Evolutionary conservation across 2,888 invertebrate species (phyloP).

Genomic region (Nomada fucata): DNA sequence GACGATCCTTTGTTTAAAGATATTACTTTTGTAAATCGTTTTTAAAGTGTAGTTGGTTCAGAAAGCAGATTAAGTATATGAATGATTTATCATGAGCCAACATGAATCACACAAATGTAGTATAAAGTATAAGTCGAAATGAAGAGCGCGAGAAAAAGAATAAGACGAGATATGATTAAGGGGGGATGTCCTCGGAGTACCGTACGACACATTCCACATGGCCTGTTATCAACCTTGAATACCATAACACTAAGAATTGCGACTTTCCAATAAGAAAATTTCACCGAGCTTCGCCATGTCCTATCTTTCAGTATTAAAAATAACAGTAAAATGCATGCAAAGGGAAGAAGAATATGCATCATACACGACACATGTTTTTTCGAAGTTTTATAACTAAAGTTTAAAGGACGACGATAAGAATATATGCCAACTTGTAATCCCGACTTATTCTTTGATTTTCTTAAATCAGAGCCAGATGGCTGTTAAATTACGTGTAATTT

Average conservation of each 20-base stretch:
- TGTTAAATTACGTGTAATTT: slow-evolving; percentile 26
- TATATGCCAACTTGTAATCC: slow-evolving; percentile 35
- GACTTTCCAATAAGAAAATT: slow-evolving; percentile 44
- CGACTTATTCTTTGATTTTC: slow-evolving; percentile 18
- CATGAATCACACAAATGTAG: slow-evolving; percentile 59
- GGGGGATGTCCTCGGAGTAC: slow-evolving; percentile 56
- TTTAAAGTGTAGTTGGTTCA: slow-evolving; percentile 12
- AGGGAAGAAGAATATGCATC: slow-evolving; percentile 48
- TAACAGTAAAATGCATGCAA: slow-evolving; percentile 59
- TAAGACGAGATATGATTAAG: slow-evolving; percentile 57
- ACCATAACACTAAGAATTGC: slow-evolving; percentile 45
- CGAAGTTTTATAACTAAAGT: slow-evolving; percentile 33
- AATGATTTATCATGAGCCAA: slow-evolving; percentile 46
- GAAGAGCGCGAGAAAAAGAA: slow-evolving; percentile 59
- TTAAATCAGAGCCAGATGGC: slow-evolving; percentile 32
- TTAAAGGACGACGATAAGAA: slow-evolving; percentile 34
- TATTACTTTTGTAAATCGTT: slow-evolving; percentile 31
- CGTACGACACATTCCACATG: slow-evolving; percentile 58
- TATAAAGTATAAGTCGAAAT: slow-evolving; percentile 61
- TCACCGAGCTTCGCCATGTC: slow-evolving; percentile 44
- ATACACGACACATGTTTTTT: slow-evolving; percentile 38
- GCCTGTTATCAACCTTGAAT: slow-evolving; percentile 56
- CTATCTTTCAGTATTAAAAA: slow-evolving; percentile 54
- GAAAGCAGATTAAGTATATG: slow-evolving; percentile 43
- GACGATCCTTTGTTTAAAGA: slow-evolving; percentile 40